Percentiles rank a stretch among this genome's conserved stretches.
Evolutionary conservation across 2,888 invertebrate species (phyloP).

Genomic region (Nymphalis polychloros): DNA sequence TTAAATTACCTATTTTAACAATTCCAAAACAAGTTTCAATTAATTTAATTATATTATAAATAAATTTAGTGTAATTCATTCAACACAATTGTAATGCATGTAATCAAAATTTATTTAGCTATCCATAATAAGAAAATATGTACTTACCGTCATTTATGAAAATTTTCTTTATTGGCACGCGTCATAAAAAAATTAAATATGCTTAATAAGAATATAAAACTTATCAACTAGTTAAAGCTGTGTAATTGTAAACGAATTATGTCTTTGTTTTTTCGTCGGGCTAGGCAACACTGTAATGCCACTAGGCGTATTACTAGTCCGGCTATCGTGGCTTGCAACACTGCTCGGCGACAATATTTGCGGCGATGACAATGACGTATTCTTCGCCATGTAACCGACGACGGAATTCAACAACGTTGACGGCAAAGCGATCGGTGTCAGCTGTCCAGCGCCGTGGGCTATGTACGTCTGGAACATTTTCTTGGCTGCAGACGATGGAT

Average conservation of each 20-base stretch:
- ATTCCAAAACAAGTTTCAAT: too few species aligned
- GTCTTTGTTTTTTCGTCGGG: slow-evolving; percentile 58
- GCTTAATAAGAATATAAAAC: neutral
- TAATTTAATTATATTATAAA: too few species aligned
- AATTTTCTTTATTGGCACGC: too few species aligned
- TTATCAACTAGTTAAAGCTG: slow-evolving; percentile 49
- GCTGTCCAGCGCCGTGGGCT: slow-evolving; percentile 58
- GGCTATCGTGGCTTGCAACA: slow-evolving; percentile 57
- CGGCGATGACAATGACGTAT: slow-evolving; percentile 66
- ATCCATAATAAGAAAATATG: too few species aligned
- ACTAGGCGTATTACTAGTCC: slow-evolving; percentile 48
- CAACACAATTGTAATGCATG: too few species aligned
- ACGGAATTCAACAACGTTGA: slow-evolving; percentile 64
- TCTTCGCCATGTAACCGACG: slow-evolving; percentile 69
- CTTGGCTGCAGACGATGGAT: slow-evolving; percentile 67
- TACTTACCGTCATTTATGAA: too few species aligned
- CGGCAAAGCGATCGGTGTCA: slow-evolving; percentile 66
- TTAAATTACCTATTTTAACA: too few species aligned
- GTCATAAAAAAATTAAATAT: neutral
- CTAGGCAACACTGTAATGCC: slow-evolving; percentile 51
- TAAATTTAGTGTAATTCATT: too few species aligned
- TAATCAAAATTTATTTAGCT: too few species aligned
- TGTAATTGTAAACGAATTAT: slow-evolving; percentile 69
- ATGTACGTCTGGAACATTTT: slow-evolving; percentile 75
- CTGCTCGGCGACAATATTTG: slow-evolving; percentile 65